Evolutionary conservation across 2,797 vertebrate genomes (phyloP), one percentile per base, ranked within the genome.

Genomic region (Phoeniculus purpureus): DNA sequence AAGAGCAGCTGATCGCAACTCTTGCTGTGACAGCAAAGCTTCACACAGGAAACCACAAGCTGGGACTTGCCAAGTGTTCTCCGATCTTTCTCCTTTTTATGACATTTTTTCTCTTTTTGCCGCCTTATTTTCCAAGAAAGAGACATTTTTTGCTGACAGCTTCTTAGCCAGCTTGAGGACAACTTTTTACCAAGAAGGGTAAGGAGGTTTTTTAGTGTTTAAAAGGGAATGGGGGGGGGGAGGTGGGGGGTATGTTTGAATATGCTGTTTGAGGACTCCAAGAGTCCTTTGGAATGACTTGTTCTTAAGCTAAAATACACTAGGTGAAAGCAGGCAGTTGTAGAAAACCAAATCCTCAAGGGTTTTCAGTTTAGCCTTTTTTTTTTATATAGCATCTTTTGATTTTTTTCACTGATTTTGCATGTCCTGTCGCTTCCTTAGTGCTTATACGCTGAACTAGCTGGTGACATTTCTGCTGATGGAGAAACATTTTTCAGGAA

Each of bases 171-270:
- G 64, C 79, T 85, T 74, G 93, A 52, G 92, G 52, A 96, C 95
- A 75, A 19, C 90, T 58, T 79, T 96, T 95, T 96, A 94, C 90
- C 87, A 79, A 93, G 91, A 82, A 97, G 95, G 97, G 97, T 97
- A 98, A 98, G 97, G 83, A 65, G 61, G 48, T 21, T 12, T 84
- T 94, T 94, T 93, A 72, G 56, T 10, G 47, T 37, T 77, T 75
- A 76, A 54, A 83, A 83, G 45, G 8, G 40, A 4, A 37, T 37
- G 61, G 32, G 37, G 58, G 37, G 66, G 78, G 60, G 79, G 48
- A 52, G 19, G 47, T 70, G 66, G 58, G 58, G 37, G 37, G 37
- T 19, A 51, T 55, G 4, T 26, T 61, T 43, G 26, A 87, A 80
- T 27, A 21, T 5, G 21, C 48, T 89, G 45, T 19, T 78, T 80